Evolutionary conservation across 2,797 vertebrate species (phyloP).

Genomic region (Petrocephalus sullivani): DNA sequence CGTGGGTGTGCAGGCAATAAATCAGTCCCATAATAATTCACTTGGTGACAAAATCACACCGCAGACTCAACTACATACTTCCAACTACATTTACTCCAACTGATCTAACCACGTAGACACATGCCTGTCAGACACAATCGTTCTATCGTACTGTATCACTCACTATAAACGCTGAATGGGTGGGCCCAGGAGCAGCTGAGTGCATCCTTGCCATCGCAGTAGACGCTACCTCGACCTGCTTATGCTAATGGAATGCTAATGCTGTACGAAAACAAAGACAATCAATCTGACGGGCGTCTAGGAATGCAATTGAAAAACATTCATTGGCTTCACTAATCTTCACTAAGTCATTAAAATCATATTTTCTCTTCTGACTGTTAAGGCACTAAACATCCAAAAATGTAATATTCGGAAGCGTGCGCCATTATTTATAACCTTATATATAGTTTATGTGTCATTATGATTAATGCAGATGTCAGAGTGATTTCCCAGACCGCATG

Average conservation of each 20-base stretch:
- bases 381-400: not conserved
- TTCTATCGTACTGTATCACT: not conserved
- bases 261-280: not conserved
- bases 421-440: not conserved
- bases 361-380: not conserved
- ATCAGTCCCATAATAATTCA: not conserved
- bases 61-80: not conserved
- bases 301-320: not conserved
- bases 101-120: not conserved
- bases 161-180: not conserved
- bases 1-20: not conserved
- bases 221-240: not conserved
- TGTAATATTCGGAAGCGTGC: not conserved
- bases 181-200: not conserved
- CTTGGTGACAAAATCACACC: not conserved
- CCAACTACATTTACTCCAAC: not conserved
- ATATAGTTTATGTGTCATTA: not conserved
- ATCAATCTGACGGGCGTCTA: not conserved
- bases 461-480: slow-evolving; percentile 1
- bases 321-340: not conserved
- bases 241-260: not conserved
- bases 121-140: not conserved
- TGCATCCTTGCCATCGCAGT: not conserved
- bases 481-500: not conserved
- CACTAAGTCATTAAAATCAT: not conserved